Percentiles rank a stretch among this genome's conserved stretches.
Conservation (phyloP, 2,113 vertebrate species). For the Regulus satrapa region DNA sequence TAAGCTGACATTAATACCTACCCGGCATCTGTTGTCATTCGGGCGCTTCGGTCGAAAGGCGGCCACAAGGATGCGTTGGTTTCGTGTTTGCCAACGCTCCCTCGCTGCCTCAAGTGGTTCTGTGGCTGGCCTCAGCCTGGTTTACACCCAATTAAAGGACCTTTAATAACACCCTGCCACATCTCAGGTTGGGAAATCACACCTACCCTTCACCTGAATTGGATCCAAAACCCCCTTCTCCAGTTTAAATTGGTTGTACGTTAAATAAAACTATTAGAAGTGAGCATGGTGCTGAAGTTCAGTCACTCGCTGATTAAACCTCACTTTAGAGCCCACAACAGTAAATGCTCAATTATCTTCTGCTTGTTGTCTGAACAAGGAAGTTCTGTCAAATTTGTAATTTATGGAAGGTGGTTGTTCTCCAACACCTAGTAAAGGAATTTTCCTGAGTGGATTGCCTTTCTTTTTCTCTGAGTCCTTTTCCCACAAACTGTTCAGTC, state of each 20-base stretch:
- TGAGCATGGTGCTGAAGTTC: conserved; percentile 21
- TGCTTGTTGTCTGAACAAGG: conserved; percentile 56
- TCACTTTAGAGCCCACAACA: conserved; percentile 65
- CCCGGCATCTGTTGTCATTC: conserved; percentile 22
- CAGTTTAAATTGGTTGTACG: background rate
- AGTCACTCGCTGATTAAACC: conserved; percentile 65
- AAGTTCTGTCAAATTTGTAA: conserved; percentile 45
- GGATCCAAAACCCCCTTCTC: background rate
- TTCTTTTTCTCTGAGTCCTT: background rate
- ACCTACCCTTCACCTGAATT: background rate
- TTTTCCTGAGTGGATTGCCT: background rate
- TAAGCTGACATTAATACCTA: conserved; percentile 46
- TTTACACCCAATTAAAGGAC: background rate
- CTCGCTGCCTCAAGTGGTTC: background rate
- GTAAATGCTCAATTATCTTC: conserved; percentile 71
- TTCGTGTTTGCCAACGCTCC: background rate
- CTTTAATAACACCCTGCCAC: background rate
- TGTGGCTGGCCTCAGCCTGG: background rate
- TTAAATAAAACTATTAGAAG: conserved; percentile 46
- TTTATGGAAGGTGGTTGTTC: background rate
- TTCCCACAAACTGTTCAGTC: background rate
- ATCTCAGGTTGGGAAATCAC: background rate
- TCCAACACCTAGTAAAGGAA: background rate
- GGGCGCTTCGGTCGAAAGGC: background rate
- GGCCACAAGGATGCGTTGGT: background rate